Percentiles rank a stretch among this genome's conserved stretches.
These are phyloP conservation scores for Dyspetes luteomarginatus DNA, from an alignment of 2,888 invertebrate species.

Conservation along the genomic window DNA sequence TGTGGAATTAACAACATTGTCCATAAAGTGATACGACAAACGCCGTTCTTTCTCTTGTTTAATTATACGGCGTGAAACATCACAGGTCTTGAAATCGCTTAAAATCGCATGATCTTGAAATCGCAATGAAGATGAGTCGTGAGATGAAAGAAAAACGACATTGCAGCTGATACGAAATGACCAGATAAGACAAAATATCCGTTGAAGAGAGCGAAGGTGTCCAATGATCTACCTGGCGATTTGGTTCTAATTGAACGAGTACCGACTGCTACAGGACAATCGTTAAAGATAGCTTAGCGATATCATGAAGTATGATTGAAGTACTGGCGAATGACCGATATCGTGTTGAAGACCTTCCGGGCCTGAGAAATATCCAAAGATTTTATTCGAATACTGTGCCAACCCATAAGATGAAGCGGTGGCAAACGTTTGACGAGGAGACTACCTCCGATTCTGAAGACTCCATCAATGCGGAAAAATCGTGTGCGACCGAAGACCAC, in stretches of 20 bases:
- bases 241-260: slow-evolving; percentile 35
- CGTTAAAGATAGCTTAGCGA: slow-evolving; percentile 30
- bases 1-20: slow-evolving; percentile 68
- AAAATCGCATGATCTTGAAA: background rate
- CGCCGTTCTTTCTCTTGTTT: slow-evolving; percentile 52
- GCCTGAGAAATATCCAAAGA: slow-evolving; percentile 35
- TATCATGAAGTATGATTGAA: slow-evolving; percentile 59
- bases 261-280: slow-evolving; percentile 38
- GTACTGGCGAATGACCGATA: slow-evolving; percentile 64
- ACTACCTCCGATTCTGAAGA: slow-evolving; percentile 7
- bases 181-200: slow-evolving; percentile 24
- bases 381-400: slow-evolving; percentile 50
- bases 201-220: slow-evolving; percentile 49
- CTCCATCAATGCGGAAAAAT: background rate
- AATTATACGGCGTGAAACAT: slow-evolving; percentile 40
- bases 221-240: slow-evolving; percentile 9
- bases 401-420: slow-evolving; percentile 49
- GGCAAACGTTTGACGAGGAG: slow-evolving; percentile 27
- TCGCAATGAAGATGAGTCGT: background rate
- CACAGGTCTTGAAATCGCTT: no score
- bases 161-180: slow-evolving; percentile 23
- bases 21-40: slow-evolving; percentile 62
- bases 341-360: slow-evolving; percentile 57
- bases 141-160: background rate
- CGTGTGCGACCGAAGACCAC: background rate